Evolutionary conservation across 2,113 vertebrate species (phyloP).

Genomic region (Sterna hirundo): DNA sequence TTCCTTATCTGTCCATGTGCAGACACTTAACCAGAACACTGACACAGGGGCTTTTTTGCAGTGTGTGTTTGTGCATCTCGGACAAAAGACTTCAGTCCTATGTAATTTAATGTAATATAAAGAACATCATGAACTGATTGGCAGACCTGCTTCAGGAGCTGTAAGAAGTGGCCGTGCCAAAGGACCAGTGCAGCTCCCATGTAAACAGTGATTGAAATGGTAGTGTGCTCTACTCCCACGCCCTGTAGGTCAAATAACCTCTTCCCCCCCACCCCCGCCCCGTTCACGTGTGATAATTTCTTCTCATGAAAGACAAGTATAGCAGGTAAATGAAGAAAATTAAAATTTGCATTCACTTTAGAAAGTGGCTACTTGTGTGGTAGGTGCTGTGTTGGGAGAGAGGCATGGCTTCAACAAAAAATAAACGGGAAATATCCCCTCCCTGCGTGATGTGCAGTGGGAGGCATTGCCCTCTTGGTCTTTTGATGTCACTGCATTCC

Average conservation of each 20-base stretch:
- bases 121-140: not conserved
- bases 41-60: rapidly evolving
- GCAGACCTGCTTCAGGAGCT: not conserved
- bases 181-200: not conserved
- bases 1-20: not conserved
- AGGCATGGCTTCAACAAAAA: not conserved
- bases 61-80: not conserved
- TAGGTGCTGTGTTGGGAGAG: not conserved
- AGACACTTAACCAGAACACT: not conserved
- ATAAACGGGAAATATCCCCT: not conserved
- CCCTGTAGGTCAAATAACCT: not conserved
- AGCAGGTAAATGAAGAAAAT: not conserved
- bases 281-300: not conserved
- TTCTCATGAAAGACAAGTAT: rapidly evolving
- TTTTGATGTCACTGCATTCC: not conserved
- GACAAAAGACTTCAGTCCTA: not conserved
- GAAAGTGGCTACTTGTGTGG: not conserved
- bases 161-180: rapidly evolving
- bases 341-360: rapidly evolving
- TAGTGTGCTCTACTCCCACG: not conserved
- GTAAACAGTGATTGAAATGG: not conserved
- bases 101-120: not conserved
- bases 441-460: rapidly evolving
- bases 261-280: not conserved
- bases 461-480: not conserved